phyloP scores from a whole-genome alignment of 2,113 vertebrate species.

The Spea multiplicata region DNA sequence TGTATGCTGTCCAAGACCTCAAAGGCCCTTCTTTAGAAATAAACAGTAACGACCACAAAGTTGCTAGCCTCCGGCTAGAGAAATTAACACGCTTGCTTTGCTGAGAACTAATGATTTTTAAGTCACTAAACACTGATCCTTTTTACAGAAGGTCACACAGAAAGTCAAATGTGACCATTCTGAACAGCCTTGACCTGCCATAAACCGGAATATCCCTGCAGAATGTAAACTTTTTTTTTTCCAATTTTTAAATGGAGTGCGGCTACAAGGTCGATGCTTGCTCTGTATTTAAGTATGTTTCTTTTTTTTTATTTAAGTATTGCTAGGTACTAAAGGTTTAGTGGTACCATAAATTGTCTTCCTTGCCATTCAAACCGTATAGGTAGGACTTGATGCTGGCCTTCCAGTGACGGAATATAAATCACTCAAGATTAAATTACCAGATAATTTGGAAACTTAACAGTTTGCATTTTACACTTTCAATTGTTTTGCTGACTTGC shows the following conservation, averaged over 20 bases:
- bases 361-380: conserved; percentile 66
- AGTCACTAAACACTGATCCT: not conserved
- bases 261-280: conserved; percentile 58
- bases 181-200: not conserved
- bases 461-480: conserved; percentile 72
- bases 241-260: conserved; percentile 56
- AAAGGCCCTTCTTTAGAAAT: too few species aligned
- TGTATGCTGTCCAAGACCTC: too few species aligned
- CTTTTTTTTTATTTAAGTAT: conserved; percentile 56
- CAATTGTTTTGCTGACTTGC: conserved; percentile 78
- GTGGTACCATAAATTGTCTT: conserved; percentile 62
- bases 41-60: too few species aligned
- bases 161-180: not conserved
- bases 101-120: not conserved
- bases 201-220: not conserved
- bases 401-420: conserved; percentile 65
- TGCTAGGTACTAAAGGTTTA: conserved; percentile 60
- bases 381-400: conserved; percentile 57
- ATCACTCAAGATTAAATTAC: conserved; percentile 75
- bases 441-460: conserved; percentile 78
- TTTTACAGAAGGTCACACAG: too few species aligned
- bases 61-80: not conserved
- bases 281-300: conserved; percentile 45
- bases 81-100: not conserved
- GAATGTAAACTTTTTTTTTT: conserved; percentile 51